Conservation (phyloP, 2,797 vertebrate species). For the Malacoraja senta region DNA sequence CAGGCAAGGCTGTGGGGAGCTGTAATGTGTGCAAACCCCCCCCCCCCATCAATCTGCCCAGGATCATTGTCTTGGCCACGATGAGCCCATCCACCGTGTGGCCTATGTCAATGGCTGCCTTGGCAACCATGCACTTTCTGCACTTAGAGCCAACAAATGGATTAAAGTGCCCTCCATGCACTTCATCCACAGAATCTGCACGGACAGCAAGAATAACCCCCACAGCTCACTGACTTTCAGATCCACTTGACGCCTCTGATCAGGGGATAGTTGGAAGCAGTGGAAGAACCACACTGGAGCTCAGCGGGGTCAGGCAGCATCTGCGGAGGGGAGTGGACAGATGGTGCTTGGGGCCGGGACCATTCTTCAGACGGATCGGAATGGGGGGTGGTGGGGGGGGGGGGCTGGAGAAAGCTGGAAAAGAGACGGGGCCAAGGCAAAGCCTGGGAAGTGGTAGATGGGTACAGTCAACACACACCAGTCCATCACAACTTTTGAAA, state of each 20-base stretch:
- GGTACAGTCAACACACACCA: not conserved
- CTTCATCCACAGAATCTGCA: not conserved
- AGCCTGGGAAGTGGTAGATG: too few species aligned
- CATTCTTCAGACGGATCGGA: too few species aligned
- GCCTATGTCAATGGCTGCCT: not conserved
- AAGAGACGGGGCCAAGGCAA: too few species aligned
- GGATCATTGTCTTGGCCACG: not conserved
- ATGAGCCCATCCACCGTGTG: not conserved
- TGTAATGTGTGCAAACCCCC: too few species aligned
- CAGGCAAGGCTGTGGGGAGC: not conserved
- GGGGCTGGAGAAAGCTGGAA: too few species aligned
- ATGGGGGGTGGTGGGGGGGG: too few species aligned
- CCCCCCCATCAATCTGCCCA: not conserved
- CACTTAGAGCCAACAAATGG: not conserved
- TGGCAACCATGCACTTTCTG: not conserved
- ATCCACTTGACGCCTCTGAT: not conserved
- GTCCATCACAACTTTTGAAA: not conserved
- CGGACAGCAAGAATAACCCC: not conserved
- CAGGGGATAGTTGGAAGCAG: not conserved
- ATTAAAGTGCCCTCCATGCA: not conserved
- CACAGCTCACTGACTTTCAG: not conserved
- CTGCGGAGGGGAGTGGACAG: too few species aligned
- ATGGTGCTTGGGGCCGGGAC: too few species aligned
- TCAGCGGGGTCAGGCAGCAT: too few species aligned
- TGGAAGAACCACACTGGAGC: not conserved